These are phyloP conservation scores for Drosophila hawaiiensis DNA, from an alignment of 2,888 invertebrate genomes.

Conservation along the genomic window DNA sequence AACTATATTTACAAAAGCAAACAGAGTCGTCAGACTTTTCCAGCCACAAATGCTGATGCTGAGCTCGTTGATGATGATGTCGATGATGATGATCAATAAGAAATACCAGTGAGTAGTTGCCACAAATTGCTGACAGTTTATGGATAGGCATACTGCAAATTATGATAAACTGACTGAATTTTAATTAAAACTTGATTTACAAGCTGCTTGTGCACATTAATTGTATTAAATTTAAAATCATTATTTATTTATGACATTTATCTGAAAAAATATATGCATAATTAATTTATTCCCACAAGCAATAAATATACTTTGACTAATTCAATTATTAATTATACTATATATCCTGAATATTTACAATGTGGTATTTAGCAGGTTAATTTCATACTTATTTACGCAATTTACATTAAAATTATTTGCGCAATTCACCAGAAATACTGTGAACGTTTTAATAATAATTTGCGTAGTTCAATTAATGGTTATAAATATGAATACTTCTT, in stretches of 20 bases:
- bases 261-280: background rate
- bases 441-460: background rate
- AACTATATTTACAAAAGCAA: background rate
- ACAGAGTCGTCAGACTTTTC: background rate
- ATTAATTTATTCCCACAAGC: background rate
- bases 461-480: background rate
- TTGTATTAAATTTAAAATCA: background rate
- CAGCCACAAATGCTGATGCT: constrained; percentile 9
- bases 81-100: constrained; percentile 11
- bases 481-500: background rate
- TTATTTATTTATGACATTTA: background rate
- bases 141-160: constrained; percentile 4
- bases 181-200: background rate
- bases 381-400: no score
- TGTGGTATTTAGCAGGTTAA: no score
- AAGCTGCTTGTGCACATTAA: background rate
- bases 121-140: constrained; percentile 7
- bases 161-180: background rate
- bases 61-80: background rate
- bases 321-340: background rate
- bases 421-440: background rate
- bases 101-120: constrained; percentile 3
- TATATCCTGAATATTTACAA: no score
- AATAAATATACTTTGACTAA: background rate
- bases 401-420: no score